A percentile compares a stretch with the other conserved stretches of the same genome.
Evolutionary conservation across 2,888 invertebrate genomes (phyloP).

Genomic region (Eilema depressum): DNA sequence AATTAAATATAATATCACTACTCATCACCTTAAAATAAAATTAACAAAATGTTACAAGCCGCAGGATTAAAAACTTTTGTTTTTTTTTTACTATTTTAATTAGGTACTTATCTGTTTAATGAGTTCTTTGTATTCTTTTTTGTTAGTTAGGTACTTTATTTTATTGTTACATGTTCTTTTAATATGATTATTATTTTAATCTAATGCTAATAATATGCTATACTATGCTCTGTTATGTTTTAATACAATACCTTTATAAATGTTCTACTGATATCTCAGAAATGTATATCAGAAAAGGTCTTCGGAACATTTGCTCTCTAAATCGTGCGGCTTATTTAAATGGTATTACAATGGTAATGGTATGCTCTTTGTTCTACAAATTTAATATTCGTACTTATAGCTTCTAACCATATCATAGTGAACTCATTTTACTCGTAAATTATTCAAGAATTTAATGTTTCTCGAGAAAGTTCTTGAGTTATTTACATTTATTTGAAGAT

Average conservation of each 20-base stretch:
- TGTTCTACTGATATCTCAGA: not conserved
- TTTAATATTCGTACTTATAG: not conserved
- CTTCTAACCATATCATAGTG: not conserved
- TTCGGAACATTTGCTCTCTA: not conserved
- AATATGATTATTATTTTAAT: too few relatives aligned
- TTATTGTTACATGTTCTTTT: not conserved
- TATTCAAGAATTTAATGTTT: not conserved
- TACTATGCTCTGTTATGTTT: too few relatives aligned
- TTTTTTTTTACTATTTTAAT: not conserved
- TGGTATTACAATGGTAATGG: not conserved
- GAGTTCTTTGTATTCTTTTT: not conserved
- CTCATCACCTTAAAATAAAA: not conserved
- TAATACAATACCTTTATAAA: too few relatives aligned
- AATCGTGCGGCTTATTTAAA: not conserved
- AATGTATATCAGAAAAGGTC: not conserved
- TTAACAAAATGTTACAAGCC: not conserved
- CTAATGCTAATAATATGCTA: too few relatives aligned
- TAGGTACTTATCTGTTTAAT: not conserved
- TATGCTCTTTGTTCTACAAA: not conserved
- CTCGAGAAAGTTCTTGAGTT: not conserved
- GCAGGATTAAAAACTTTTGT: not conserved
- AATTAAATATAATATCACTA: not conserved
- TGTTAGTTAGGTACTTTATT: not conserved
- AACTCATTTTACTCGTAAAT: conserved; percentile 1
- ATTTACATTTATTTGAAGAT: not conserved